phyloP scores from a whole-genome alignment of 2,797 vertebrate species.

The Chloroceryle inda region DNA sequence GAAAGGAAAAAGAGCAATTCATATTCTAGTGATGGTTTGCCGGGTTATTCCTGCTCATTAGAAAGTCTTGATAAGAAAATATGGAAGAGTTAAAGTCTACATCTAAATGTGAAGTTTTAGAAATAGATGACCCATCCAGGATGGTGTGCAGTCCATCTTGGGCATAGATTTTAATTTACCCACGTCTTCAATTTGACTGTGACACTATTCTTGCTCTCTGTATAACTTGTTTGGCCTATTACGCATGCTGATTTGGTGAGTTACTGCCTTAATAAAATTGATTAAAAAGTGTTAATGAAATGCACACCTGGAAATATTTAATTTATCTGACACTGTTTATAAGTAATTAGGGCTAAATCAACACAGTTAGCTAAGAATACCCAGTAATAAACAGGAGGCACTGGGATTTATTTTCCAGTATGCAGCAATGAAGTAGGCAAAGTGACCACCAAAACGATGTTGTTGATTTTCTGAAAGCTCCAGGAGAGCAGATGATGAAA shows the following conservation, averaged over 20 bases:
- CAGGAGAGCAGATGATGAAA: slow-evolving; percentile 35
- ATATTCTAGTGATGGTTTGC: not conserved
- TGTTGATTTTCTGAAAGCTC: not conserved
- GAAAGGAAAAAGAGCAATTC: not conserved
- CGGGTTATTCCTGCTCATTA: accelerated
- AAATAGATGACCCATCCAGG: not conserved
- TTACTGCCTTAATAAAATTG: slow-evolving; percentile 26
- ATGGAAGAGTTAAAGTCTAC: not conserved
- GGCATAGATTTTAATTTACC: not conserved
- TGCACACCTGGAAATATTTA: slow-evolving; percentile 31
- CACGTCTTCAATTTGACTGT: not conserved
- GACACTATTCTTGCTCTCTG: not conserved
- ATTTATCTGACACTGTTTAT: slow-evolving; percentile 26
- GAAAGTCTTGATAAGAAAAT: not conserved
- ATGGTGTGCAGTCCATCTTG: not conserved
- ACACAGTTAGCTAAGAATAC: slow-evolving; percentile 23
- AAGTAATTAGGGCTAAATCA: slow-evolving; percentile 27
- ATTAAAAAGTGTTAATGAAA: slow-evolving; percentile 19
- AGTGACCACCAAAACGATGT: slow-evolving; percentile 37
- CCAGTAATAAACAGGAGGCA: not conserved
- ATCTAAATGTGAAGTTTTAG: not conserved
- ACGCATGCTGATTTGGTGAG: not conserved
- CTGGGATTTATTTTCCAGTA: slow-evolving; percentile 16
- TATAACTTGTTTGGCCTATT: slow-evolving; percentile 28
- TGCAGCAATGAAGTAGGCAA: not conserved